These are phyloP conservation scores for Trinectes maculatus DNA, from an alignment of 2,113 vertebrate species.

Conservation along the genomic window DNA sequence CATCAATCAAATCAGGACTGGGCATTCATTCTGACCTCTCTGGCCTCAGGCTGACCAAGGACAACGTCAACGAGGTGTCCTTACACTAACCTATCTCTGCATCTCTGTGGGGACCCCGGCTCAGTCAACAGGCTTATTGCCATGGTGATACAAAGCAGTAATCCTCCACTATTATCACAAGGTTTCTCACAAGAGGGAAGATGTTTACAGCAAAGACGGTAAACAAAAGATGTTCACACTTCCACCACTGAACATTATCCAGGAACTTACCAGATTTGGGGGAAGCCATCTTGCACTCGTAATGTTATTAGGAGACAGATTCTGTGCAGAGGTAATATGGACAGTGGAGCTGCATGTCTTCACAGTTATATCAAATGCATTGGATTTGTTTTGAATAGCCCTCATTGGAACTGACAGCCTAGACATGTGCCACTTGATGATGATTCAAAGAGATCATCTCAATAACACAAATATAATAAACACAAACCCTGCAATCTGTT, in stretches of 20 bases:
- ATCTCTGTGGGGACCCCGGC: slow-evolving; percentile 22
- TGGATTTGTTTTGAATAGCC: no score
- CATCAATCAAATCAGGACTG: slow-evolving; percentile 13
- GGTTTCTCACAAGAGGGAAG: not conserved
- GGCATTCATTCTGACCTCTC: slow-evolving; percentile 21
- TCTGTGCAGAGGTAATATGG: no score
- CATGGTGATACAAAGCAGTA: slow-evolving; percentile 20
- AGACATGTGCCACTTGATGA: no score
- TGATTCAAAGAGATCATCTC: no score
- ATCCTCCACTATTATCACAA: no score
- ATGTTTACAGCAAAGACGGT: slow-evolving; percentile 4
- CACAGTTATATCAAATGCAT: no score
- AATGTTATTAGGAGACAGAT: not conserved
- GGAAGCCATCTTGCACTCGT: not conserved
- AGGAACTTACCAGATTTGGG: not conserved
- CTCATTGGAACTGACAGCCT: no score
- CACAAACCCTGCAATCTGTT: not conserved
- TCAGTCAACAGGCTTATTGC: slow-evolving; percentile 1
- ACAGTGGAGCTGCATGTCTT: no score
- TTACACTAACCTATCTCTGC: slow-evolving; percentile 33
- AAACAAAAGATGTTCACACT: not conserved
- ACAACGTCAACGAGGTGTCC: slow-evolving; percentile 30
- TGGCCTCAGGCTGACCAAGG: slow-evolving; percentile 6
- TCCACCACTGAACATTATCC: not conserved
- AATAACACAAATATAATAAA: no score